Conservation (phyloP, 2,888 invertebrate genomes). For the Cephus runcator region DNA sequence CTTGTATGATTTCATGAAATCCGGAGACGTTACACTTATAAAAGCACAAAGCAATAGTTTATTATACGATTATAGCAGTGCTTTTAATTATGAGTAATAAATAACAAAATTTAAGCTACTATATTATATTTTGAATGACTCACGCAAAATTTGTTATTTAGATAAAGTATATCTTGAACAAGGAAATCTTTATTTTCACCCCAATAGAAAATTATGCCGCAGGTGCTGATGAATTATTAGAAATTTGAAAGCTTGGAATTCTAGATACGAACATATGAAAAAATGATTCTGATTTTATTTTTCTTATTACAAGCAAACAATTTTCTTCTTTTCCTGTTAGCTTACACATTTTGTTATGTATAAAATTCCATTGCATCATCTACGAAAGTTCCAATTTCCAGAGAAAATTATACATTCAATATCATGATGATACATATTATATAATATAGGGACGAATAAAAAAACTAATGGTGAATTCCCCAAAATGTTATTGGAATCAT, state of each 20-base stretch:
- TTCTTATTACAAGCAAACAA: not conserved
- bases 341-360: not conserved
- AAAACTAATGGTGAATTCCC: not conserved
- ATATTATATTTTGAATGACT: no score
- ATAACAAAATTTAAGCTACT: no score
- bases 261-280: no score
- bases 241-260: no score
- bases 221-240: no score
- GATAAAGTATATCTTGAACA: no score
- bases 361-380: not conserved
- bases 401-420: not conserved
- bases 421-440: no score
- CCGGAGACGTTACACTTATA: not conserved
- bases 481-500: no score
- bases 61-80: not conserved
- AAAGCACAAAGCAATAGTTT: not conserved
- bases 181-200: no score
- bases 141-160: no score
- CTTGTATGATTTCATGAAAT: not conserved
- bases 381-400: not conserved
- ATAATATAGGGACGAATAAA: not conserved
- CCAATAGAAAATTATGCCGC: no score
- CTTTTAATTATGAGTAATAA: not conserved
- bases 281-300: not conserved
- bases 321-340: not conserved